Base-by-base conservation (phyloP, 2,797 vertebrate genomes). In the Platalea minor region DNA sequence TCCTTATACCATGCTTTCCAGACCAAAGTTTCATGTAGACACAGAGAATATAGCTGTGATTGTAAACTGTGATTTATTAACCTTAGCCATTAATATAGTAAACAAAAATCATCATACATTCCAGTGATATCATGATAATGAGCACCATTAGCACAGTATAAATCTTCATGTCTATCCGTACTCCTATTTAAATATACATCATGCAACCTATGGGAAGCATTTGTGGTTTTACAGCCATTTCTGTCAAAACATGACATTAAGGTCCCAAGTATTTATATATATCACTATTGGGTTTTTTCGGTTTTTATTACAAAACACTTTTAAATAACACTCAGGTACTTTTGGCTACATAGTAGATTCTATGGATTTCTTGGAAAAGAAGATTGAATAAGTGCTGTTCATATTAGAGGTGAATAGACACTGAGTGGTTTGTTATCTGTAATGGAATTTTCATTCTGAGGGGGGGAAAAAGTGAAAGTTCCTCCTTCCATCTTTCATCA, bases 231-330 rank as follows among this genome's bases (percentile, higher is more conserved):
- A 43, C 21, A 59, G 29, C 7, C 0, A 72, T 81, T 95, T 87
- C 41, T 51, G 48, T 85, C 74, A 86, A 93, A 92, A 93, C 13
- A 81, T 11, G 21, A 59, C 33, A 56, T 70, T 78, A 70, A 78
- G 25, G 25, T 67, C 23, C 24, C 31, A 70, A n/a, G 7, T 78
- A 69, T 73, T 67, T 88, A 8, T 35, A 31, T 35, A 26, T 45
- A 41, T 80, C 11, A 56, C 28, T 81, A 37, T 17, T 50, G 2
- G 14, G 41, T 78, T 73, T 87, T 13, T 57, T 88, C 43, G 4
- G 6, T 20, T 53, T 77, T 53, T 17, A 50, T 70, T 70, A 48
- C 10, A 89, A 70, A 74, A 37, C 4, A 41, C 5, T 88, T 65
- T 80, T 54, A 51, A 92, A 46, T 37, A 77, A 53, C 10, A 39